phyloP scores from a whole-genome alignment of 2,113 vertebrate species.

The Eurystomus gularis region DNA sequence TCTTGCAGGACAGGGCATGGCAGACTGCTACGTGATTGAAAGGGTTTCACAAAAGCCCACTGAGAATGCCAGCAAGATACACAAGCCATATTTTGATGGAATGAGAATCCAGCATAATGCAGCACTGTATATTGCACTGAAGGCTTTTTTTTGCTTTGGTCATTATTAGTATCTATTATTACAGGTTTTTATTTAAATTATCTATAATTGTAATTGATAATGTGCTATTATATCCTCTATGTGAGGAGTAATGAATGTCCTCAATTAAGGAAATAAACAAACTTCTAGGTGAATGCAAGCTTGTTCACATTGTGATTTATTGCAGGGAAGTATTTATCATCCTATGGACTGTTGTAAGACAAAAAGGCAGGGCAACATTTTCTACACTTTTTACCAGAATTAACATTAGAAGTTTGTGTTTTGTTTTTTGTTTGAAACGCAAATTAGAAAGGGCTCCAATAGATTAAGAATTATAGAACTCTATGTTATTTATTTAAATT shows the following conservation, averaged over 20 bases:
- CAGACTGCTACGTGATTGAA: neutral
- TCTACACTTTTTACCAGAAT: neutral
- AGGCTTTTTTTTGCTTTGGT: neutral
- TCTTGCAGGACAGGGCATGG: neutral
- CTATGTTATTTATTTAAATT: neutral
- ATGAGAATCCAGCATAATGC: neutral
- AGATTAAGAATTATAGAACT: neutral
- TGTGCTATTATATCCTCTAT: neutral
- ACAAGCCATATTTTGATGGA: neutral
- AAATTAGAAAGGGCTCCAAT: neutral
- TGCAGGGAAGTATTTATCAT: neutral
- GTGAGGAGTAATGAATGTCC: slow-evolving; percentile 22
- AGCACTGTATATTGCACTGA: neutral
- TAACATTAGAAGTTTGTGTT: neutral
- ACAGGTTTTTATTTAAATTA: slow-evolving; percentile 18
- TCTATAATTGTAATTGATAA: slow-evolving; percentile 25
- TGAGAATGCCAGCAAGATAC: neutral
- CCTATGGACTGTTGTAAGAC: neutral
- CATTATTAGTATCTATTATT: neutral
- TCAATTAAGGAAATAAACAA: slow-evolving; percentile 26
- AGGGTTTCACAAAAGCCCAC: neutral
- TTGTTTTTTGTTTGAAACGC: neutral
- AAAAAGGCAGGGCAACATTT: neutral
- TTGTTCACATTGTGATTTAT: neutral
- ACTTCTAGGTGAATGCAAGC: slow-evolving; percentile 3